Evolutionary conservation across 2,797 vertebrate species (phyloP).

Genomic region (Danio choprae): DNA sequence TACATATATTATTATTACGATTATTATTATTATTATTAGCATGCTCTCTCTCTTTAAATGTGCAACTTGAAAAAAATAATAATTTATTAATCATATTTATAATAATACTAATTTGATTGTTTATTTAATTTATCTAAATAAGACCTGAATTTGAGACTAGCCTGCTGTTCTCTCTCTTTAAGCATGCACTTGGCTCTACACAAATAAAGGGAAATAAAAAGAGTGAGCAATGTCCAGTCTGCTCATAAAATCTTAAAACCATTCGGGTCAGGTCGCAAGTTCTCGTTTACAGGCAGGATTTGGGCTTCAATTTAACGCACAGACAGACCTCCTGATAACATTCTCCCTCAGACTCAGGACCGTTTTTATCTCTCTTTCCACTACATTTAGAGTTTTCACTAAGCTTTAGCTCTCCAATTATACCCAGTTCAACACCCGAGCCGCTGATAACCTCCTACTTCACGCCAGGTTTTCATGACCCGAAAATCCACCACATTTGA

Average conservation of each 20-base stretch:
- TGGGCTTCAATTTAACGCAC: neutral
- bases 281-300: neutral
- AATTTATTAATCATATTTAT: neutral
- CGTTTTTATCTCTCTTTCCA: constrained; percentile 28
- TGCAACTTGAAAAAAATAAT: neutral
- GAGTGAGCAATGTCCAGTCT: neutral
- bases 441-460: constrained; percentile 34
- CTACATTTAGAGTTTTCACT: constrained; percentile 35
- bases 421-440: constrained; percentile 37
- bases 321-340: constrained; percentile 18
- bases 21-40: no score
- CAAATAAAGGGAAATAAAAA: neutral
- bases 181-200: neutral
- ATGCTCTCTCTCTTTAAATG: neutral
- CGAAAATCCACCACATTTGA: constrained; percentile 11
- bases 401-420: constrained; percentile 39
- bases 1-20: no score
- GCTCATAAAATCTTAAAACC: neutral
- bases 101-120: neutral
- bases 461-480: constrained; percentile 11
- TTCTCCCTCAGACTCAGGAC: constrained; percentile 10
- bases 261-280: neutral
- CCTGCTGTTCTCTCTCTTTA: neutral
- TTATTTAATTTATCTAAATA: neutral
- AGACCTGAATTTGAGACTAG: neutral